These are phyloP conservation scores for Brachyhypopomus gauderio DNA, from an alignment of 2,113 vertebrate genomes.

Conservation along the genomic window DNA sequence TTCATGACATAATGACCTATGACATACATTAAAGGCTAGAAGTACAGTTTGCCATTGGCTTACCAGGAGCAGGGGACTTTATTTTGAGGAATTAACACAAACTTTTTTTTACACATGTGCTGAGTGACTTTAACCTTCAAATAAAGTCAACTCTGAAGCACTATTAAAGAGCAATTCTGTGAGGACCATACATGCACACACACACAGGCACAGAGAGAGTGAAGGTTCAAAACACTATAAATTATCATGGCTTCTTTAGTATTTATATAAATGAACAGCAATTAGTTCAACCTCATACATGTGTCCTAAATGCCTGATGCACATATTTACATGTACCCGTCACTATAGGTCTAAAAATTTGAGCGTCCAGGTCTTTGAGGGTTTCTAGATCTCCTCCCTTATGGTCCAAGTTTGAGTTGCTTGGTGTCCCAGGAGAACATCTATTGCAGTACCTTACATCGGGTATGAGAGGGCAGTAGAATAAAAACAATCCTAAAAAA, in stretches of 20 bases:
- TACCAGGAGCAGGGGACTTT: background rate
- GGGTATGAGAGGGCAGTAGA: slow-evolving; percentile 21
- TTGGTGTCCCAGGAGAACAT: no score
- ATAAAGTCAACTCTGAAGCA: no score
- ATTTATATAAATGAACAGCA: background rate
- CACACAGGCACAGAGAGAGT: no score
- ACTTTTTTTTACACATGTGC: no score
- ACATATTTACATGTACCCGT: background rate
- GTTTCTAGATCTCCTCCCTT: background rate
- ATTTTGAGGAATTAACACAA: background rate
- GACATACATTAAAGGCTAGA: background rate
- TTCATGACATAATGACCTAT: background rate
- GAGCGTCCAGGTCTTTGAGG: background rate
- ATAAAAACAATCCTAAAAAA: background rate
- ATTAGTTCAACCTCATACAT: background rate
- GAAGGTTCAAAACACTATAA: no score
- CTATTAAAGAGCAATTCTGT: no score
- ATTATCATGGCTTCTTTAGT: no score
- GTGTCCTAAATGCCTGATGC: background rate
- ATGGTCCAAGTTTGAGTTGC: background rate
- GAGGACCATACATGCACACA: no score
- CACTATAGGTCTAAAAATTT: background rate
- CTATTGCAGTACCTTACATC: background rate
- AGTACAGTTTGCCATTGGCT: background rate
- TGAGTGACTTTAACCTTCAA: no score